Conservation (phyloP, 2,113 vertebrate species). For the Nansenia antarctica region DNA sequence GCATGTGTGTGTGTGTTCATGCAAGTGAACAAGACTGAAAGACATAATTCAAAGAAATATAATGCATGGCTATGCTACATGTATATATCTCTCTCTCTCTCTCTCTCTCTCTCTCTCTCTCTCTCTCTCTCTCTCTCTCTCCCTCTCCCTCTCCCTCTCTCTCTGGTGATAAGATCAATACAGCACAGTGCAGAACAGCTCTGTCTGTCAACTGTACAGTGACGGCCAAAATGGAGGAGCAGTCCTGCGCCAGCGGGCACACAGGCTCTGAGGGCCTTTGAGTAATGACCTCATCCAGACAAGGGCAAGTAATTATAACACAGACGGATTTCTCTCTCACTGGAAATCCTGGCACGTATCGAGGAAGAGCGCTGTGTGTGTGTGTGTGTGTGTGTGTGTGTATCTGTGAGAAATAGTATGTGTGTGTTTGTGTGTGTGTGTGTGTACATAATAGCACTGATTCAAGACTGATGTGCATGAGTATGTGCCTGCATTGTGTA, state of each 20-base stretch:
- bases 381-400: slow-evolving; percentile 12
- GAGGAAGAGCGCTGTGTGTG: slow-evolving; percentile 41
- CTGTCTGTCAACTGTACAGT: slow-evolving; percentile 40
- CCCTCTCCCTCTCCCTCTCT: too few species aligned
- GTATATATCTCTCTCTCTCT: too few species aligned
- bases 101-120: too few species aligned
- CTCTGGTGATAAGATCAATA: slow-evolving; percentile 42
- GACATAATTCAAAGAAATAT: neutral
- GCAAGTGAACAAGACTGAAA: neutral
- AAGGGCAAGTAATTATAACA: slow-evolving; percentile 65
- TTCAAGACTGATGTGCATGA: too few species aligned
- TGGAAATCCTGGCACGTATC: slow-evolving; percentile 38
- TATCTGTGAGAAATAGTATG: slow-evolving; percentile 41
- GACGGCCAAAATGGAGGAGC: slow-evolving; percentile 30
- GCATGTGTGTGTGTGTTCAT: neutral
- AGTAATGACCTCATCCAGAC: slow-evolving; percentile 57
- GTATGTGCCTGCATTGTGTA: neutral
- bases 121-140: too few species aligned
- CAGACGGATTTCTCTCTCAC: slow-evolving; percentile 49
- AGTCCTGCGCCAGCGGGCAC: slow-evolving; percentile 9
- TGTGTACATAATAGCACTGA: too few species aligned
- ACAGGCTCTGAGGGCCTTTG: slow-evolving; percentile 19
- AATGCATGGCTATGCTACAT: slow-evolving; percentile 24
- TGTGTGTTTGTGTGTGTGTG: slow-evolving; percentile 4
- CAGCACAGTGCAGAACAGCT: slow-evolving; percentile 7